Percentiles rank a stretch among this genome's conserved stretches.
These are phyloP conservation scores for Megastigmus dorsalis DNA, from an alignment of 2,888 invertebrate species.

Conservation along the genomic window DNA sequence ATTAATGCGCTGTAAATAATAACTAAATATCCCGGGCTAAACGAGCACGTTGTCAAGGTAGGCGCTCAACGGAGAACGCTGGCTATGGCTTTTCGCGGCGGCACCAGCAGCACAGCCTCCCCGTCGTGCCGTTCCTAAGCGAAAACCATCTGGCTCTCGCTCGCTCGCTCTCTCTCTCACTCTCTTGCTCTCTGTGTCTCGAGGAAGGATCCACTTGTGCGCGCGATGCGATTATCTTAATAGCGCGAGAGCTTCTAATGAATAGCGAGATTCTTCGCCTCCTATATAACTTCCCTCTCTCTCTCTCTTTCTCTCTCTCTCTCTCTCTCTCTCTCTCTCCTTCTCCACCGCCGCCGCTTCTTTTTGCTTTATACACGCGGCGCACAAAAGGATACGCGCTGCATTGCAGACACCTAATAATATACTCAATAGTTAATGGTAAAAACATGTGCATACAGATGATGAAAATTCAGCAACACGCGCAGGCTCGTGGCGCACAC, in stretches of 20 bases:
- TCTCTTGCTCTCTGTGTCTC: no score
- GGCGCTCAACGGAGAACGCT: no score
- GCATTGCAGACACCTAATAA: no score
- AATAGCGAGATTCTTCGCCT: conserved; percentile 67
- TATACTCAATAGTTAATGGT: no score
- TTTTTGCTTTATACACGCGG: no score
- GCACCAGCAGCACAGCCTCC: conserved; percentile 21
- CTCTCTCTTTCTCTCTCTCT: no score
- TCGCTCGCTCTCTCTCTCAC: no score
- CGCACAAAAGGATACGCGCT: no score
- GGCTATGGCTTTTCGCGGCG: conserved; percentile 12
- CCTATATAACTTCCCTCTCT: no score
- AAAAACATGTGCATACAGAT: no score
- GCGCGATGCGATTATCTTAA: conserved; percentile 69
- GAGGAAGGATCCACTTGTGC: conserved; percentile 29
- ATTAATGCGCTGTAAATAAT: conserved; percentile 56
- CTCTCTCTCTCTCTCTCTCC: no score
- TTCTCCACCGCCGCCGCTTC: no score
- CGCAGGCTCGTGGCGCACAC: not conserved
- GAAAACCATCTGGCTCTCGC: conserved; percentile 55
- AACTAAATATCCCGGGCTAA: conserved; percentile 51
- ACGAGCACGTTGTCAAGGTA: conserved; percentile 57
- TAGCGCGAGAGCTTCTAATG: conserved; percentile 71
- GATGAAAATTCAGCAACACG: not conserved
- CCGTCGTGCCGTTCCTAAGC: conserved; percentile 49